phyloP scores from a whole-genome alignment of 2,113 vertebrate species.

The Hylia prasina region DNA sequence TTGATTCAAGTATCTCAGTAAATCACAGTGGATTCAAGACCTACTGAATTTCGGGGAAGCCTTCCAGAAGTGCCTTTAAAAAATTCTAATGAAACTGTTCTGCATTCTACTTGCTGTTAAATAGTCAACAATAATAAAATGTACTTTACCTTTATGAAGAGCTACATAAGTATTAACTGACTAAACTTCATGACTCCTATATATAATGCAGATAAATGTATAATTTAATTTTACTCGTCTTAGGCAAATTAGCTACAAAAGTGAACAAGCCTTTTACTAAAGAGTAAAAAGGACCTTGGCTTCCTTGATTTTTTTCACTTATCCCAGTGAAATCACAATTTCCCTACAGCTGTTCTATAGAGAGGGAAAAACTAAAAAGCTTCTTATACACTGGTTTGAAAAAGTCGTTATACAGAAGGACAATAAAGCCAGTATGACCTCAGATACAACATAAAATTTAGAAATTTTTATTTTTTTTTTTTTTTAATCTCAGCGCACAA shows the following conservation, averaged over 20 bases:
- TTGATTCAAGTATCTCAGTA: neutral
- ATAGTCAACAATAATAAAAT: neutral
- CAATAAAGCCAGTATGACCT: neutral
- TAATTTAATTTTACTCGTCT: neutral
- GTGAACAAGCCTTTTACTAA: neutral
- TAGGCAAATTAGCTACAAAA: neutral
- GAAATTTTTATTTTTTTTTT: rapidly evolving
- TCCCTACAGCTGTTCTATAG: neutral
- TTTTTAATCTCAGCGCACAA: neutral
- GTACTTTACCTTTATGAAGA: neutral
- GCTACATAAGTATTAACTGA: neutral
- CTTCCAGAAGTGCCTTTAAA: neutral
- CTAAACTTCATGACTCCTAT: neutral
- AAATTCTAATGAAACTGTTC: neutral
- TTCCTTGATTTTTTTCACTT: neutral
- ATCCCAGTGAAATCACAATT: neutral
- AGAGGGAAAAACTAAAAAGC: neutral
- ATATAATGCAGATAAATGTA: neutral
- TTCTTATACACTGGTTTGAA: neutral
- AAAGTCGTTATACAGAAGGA: neutral
- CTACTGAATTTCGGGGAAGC: neutral
- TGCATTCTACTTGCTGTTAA: neutral
- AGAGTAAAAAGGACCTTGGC: neutral
- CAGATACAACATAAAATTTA: neutral
- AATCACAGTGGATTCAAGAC: neutral